phyloP scores from a whole-genome alignment of 2,113 vertebrate species.

The Myocastor coypus region DNA sequence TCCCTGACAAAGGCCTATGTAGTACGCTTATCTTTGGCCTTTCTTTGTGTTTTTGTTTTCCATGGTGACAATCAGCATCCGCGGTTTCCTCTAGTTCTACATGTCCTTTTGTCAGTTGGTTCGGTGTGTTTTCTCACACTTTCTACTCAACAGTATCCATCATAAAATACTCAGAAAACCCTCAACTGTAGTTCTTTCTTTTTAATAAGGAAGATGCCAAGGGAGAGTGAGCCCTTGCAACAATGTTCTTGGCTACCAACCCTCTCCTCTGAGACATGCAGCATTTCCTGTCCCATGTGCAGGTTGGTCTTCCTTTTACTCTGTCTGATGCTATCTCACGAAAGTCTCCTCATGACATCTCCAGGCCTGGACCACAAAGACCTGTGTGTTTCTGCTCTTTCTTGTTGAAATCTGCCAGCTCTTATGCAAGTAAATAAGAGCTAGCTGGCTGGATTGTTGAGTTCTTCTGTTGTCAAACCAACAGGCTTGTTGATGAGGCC shows the following conservation, averaged over 20 bases:
- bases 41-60: neutral
- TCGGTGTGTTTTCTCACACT: neutral
- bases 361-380: neutral
- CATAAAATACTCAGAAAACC: neutral
- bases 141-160: neutral
- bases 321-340: neutral
- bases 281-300: too few relatives aligned
- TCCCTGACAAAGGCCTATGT: neutral
- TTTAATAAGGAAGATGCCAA: neutral
- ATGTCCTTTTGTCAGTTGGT: neutral
- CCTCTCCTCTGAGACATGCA: neutral
- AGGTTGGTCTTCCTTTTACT: neutral
- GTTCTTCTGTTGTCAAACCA: neutral
- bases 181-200: neutral
- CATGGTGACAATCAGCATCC: neutral
- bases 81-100: too few relatives aligned
- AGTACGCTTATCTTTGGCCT: neutral
- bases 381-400: neutral
- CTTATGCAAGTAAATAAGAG: neutral
- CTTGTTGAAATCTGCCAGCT: neutral
- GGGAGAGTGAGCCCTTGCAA: neutral
- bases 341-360: neutral
- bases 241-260: neutral
- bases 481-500: neutral
- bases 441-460: neutral